These are phyloP conservation scores for Drosophila mimica DNA, from an alignment of 2,888 invertebrate genomes.

Conservation along the genomic window DNA sequence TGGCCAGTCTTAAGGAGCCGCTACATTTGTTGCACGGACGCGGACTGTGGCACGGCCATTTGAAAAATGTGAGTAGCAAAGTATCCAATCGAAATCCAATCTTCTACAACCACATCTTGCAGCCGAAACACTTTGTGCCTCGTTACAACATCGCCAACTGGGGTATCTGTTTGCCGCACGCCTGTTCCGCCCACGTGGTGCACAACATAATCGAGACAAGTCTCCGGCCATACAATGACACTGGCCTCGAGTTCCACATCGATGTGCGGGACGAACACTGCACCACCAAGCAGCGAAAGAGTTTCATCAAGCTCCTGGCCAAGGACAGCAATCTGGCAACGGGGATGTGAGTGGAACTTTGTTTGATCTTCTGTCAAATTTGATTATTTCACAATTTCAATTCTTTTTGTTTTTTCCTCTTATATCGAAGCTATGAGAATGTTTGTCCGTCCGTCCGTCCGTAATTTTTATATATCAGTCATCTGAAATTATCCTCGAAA, in stretches of 20 bases:
- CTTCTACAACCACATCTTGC: slow-evolving; percentile 36
- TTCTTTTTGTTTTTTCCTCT: background rate
- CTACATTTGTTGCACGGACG: slow-evolving; percentile 89
- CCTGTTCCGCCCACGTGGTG: slow-evolving; percentile 87
- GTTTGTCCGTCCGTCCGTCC: too few relatives aligned
- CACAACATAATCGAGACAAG: slow-evolving; percentile 86
- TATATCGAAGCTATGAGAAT: background rate
- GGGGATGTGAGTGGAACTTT: slow-evolving; percentile 85
- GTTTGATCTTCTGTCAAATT: too few relatives aligned
- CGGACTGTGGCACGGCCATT: slow-evolving; percentile 88
- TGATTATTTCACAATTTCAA: background rate
- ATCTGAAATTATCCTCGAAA: background rate
- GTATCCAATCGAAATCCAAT: background rate
- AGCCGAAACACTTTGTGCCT: slow-evolving; percentile 91
- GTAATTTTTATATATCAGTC: background rate
- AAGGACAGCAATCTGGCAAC: slow-evolving; percentile 85
- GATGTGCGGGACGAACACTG: slow-evolving; percentile 88
- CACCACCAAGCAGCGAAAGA: slow-evolving; percentile 85
- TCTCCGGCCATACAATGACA: slow-evolving; percentile 87
- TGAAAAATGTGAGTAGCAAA: slow-evolving; percentile 87
- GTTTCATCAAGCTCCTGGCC: slow-evolving; percentile 71
- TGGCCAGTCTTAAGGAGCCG: slow-evolving; percentile 87
- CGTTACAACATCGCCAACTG: slow-evolving; percentile 90
- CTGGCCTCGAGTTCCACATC: slow-evolving; percentile 87
- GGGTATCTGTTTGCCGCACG: slow-evolving; percentile 89